Evolutionary conservation across 2,113 vertebrate species (phyloP).

Genomic region (Climacteris rufus): DNA sequence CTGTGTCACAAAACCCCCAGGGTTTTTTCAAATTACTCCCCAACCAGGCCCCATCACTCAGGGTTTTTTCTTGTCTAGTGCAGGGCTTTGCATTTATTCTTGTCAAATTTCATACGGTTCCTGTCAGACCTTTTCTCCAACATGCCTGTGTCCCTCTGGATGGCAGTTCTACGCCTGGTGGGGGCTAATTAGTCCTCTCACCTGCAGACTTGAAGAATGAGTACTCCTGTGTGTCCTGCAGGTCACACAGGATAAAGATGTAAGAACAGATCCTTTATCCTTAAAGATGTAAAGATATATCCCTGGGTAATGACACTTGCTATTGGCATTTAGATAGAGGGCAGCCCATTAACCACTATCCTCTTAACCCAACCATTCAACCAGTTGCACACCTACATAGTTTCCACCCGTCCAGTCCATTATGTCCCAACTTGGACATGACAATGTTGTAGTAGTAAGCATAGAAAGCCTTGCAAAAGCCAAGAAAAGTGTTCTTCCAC

Average conservation of each 20-base stretch:
- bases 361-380: background rate
- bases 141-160: background rate
- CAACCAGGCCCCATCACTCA: background rate
- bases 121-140: background rate
- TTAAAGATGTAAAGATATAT: background rate
- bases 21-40: background rate
- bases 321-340: background rate
- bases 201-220: fast-evolving
- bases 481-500: background rate
- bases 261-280: background rate
- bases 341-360: background rate
- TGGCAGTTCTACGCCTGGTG: background rate
- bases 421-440: background rate
- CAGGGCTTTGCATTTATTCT: background rate
- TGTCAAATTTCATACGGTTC: background rate
- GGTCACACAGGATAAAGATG: background rate
- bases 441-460: background rate
- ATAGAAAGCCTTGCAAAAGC: background rate
- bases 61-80: background rate
- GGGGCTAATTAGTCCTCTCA: background rate
- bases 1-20: background rate
- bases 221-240: background rate
- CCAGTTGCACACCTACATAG: background rate
- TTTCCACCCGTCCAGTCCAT: background rate
- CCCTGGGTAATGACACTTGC: background rate